Conservation (phyloP, 2,113 vertebrate species). For the Tragelaphus strepsiceros region DNA sequence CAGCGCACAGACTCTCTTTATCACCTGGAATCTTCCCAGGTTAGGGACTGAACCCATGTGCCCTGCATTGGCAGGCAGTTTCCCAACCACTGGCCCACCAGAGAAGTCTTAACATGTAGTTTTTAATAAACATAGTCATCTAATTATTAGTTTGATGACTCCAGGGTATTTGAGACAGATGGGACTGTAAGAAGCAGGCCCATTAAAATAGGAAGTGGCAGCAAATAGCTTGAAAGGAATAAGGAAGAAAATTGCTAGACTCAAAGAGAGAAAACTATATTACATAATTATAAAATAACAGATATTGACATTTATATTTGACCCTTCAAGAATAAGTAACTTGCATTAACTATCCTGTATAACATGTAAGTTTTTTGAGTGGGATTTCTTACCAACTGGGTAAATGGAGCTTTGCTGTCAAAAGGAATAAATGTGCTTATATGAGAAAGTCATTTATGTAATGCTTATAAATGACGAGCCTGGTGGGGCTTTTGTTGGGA, state of each 20-base stretch:
- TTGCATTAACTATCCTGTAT: background rate
- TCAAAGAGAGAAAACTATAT: background rate
- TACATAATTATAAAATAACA: background rate
- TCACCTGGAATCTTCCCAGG: background rate
- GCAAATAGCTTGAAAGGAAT: background rate
- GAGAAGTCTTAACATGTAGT: background rate
- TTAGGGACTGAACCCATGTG: background rate
- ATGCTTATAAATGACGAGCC: background rate
- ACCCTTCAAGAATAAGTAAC: background rate
- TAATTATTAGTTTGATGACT: background rate
- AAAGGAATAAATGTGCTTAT: background rate
- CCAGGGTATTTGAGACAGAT: background rate
- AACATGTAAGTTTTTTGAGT: background rate
- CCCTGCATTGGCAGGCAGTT: background rate
- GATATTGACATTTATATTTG: background rate
- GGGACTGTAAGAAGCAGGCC: background rate
- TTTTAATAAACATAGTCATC: background rate
- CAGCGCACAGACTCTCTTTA: background rate
- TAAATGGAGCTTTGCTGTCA: background rate
- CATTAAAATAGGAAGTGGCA: background rate
- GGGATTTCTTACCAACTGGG: constrained; percentile 13
- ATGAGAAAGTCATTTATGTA: background rate
- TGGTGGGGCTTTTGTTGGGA: background rate
- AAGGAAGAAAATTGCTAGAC: background rate
- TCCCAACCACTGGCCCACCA: background rate